A percentile compares a stretch with the other conserved stretches of the same genome.
Evolutionary conservation across 1,140 invertebrate genomes (phyloP).

Genomic region (Drosophila mayri): DNA sequence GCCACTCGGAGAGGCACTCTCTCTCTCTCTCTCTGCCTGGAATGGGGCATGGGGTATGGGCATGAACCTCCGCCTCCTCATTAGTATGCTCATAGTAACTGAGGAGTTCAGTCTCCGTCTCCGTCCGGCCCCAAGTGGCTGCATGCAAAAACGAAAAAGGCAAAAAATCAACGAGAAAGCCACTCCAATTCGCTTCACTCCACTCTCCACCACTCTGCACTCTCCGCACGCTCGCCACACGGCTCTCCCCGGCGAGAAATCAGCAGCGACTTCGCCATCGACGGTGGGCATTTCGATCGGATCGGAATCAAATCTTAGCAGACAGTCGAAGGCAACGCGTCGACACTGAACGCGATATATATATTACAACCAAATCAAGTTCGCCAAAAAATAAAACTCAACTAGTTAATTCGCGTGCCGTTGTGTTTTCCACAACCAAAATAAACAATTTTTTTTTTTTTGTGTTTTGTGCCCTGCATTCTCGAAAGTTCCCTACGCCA

Average conservation of each 20-base stretch:
- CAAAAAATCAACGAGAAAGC: conserved; percentile 27
- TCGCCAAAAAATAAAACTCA: not conserved
- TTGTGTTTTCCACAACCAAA: not conserved
- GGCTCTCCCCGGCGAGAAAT: conserved; percentile 28
- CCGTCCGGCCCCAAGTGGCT: conserved; percentile 4
- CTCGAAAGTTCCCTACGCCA: conserved; percentile 22
- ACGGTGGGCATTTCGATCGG: conserved; percentile 47
- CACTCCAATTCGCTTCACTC: conserved; percentile 33
- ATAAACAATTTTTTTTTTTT: conserved; percentile 1
- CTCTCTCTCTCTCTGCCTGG: conserved; percentile 8
- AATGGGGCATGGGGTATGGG: not conserved
- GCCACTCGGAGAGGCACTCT: conserved; percentile 14
- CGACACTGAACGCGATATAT: conserved; percentile 45
- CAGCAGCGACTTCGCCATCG: conserved; percentile 21
- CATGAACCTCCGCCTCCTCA: conserved; percentile 62
- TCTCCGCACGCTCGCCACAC: conserved; percentile 4
- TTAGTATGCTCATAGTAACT: conserved; percentile 76
- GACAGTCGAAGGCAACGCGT: conserved; percentile 72
- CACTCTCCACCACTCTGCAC: conserved; percentile 5
- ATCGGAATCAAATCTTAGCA: conserved; percentile 78
- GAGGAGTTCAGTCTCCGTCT: conserved; percentile 62
- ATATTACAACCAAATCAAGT: conserved; percentile 12
- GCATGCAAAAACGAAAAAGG: conserved; percentile 16
- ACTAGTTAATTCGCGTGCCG: conserved; percentile 5
- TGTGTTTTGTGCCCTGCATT: conserved; percentile 8